Evolutionary conservation across 2,797 vertebrate species (phyloP).

Genomic region (Xyrichtys novacula): DNA sequence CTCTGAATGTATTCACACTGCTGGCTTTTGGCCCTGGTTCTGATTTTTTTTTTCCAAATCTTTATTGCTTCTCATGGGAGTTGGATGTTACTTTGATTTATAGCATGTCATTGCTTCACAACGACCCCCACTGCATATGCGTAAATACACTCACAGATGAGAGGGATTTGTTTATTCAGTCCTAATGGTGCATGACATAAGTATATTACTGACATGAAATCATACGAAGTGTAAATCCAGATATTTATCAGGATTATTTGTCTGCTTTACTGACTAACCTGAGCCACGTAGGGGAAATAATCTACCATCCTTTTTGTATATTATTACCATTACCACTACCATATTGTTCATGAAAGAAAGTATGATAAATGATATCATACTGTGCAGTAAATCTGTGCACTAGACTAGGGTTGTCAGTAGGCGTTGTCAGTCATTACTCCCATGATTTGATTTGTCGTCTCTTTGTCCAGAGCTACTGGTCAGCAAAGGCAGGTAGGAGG

Average conservation of each 20-base stretch:
- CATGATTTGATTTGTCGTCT: slow-evolving; percentile 16
- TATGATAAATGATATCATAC: neutral
- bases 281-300: slow-evolving; percentile 4
- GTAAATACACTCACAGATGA: slow-evolving; percentile 17
- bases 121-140: neutral
- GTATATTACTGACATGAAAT: slow-evolving; percentile 17
- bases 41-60: slow-evolving; percentile 4
- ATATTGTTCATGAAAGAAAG: no score
- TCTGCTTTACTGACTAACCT: slow-evolving; percentile 50
- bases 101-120: neutral
- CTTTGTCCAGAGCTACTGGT: slow-evolving; percentile 1
- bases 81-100: slow-evolving; percentile 32
- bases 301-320: no score
- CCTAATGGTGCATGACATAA: slow-evolving; percentile 17
- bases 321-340: no score
- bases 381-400: neutral
- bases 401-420: neutral
- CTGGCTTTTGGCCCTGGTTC: slow-evolving; percentile 29
- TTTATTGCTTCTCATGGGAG: slow-evolving; percentile 35
- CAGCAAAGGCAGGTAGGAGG: neutral
- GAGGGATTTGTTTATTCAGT: slow-evolving; percentile 16
- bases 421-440: neutral
- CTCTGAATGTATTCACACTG: slow-evolving; percentile 24
- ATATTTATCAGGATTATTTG: slow-evolving; percentile 25
- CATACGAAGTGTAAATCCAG: slow-evolving; percentile 29